Evolutionary conservation across 2,113 vertebrate genomes (phyloP), one percentile per base, ranked within the genome.

Genomic region (Corythaeola cristata): DNA sequence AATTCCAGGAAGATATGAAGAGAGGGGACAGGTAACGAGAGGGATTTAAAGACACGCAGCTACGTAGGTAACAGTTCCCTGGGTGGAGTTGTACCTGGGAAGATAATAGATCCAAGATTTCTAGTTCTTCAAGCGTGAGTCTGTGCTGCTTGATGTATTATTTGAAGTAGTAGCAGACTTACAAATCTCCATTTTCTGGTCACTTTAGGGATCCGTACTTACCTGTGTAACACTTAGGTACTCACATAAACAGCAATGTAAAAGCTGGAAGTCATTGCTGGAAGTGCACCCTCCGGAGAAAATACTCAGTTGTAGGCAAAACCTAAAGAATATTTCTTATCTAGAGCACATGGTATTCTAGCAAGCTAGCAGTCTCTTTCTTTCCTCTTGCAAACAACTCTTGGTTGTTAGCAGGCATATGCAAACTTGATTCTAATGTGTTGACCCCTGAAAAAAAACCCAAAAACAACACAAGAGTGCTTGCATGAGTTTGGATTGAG

Each of bases 301-400:
- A 59, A 56, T 30, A 32, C 7, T 53, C 30, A 53, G 17, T 45
- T 53, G 7, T 2, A 21, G 16, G 37, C 76, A 35, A 89, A 87
- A 22, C 27, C 59, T 39, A 37, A 39, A n/a, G 45, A 58, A 4
- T 69, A 35, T 80, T 90, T 79, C 44, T 44, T 72, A 39, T 23
- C 52, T 44, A 1, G 35, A 72, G 15, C 47, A 50, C 0, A 0
- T 52, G 44, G 14, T 39, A 15, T 72, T 78, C 17, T 33, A 45
- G n/a, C 60, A 82, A 52, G 44, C 26, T 37, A 64, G 41, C 63
- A 39, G 9, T 33, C 62, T 47, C 12, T 44, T 74, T 19, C 23
- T 24, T 62, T 80, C 12, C 37, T 72, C 27, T 50, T 73, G 35
- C 50, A 62, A 24, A 49, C 0, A 2, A 33, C 11, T 96, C 9